Evolutionary conservation across 2,113 vertebrate genomes (phyloP), one percentile per base, ranked within the genome.

Genomic region (Tapirus terrestris): DNA sequence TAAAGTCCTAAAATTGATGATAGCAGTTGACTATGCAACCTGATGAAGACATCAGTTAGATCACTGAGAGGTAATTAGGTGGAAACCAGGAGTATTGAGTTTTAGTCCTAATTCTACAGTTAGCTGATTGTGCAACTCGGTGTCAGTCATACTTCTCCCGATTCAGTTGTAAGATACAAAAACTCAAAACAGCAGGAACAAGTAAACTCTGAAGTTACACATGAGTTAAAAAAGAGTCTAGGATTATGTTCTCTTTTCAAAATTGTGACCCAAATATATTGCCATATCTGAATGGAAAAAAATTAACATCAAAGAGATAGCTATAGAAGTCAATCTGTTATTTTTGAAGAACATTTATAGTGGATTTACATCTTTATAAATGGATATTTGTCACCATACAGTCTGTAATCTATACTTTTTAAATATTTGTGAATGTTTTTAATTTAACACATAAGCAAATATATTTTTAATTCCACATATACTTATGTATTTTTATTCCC

Each of bases 31-130:
- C 45, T 6, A n/a, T 43, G 17, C 8, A 72, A 53, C 11, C 5
- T 3, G 17, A n/a, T 36, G 11, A 45, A 8, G 29, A 53, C 0
- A 53, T 31, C 1, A 5, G 1, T 20, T 48, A 60, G 1, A 33
- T 31, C 9, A 3, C 8, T 36, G 18, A 18, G 3, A 27, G 53
- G 7, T 31, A 77, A 76, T 25, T 20, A 6, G 13, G 25, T 75
- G 1, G 21, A n/a, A 11, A 8, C 36, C n/a, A n/a, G 2, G 7
- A 56, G 36, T 48, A 53, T 65, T 9, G 13, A 9, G 60, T 18
- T 29, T 81, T 36, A 75, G 23, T 20, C 33, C 31, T 51, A 68
- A 94, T 58, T n/a, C 36, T 45, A 77, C 8, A 77, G 29, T 33
- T 43, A 85, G 2, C 31, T 81, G 21, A 39, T 8, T 36, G n/a